phyloP scores from a whole-genome alignment of 1,140 invertebrate species.

The Acyrthosiphon pisum region DNA sequence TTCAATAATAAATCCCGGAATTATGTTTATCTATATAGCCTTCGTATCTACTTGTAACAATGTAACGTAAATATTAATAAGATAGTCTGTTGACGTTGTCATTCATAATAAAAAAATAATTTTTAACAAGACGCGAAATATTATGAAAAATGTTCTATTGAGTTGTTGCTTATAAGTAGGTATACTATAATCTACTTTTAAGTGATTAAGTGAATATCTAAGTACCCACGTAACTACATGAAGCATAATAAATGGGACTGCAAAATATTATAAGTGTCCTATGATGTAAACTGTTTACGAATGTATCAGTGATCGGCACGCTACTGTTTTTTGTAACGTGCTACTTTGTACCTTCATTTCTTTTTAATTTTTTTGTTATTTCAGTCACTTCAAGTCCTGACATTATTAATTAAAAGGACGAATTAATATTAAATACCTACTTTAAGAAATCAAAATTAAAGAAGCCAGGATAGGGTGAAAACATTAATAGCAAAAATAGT shows the following conservation, averaged over 20 bases:
- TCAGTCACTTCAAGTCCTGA: background rate
- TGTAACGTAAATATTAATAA: background rate
- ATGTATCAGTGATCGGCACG: background rate
- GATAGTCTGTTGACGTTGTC: background rate
- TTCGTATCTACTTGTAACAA: background rate
- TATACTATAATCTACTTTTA: background rate
- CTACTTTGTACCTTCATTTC: too few relatives aligned
- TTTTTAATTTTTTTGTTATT: too few relatives aligned
- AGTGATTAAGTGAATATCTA: background rate
- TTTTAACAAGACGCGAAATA: background rate
- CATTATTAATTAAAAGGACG: background rate
- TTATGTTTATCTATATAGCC: slow-evolving; percentile 41
- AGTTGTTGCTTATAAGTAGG: background rate
- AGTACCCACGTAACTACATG: background rate
- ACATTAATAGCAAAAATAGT: background rate
- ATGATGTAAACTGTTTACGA: background rate
- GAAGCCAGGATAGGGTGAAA: too few relatives aligned
- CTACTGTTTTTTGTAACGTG: background rate
- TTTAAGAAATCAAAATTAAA: background rate
- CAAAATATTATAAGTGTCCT: background rate
- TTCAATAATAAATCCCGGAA: slow-evolving; percentile 1
- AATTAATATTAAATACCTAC: background rate
- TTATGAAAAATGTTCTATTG: background rate
- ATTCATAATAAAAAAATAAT: slow-evolving; percentile 34
- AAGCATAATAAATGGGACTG: background rate